Evolutionary conservation across 2,888 invertebrate genomes (phyloP).

Genomic region (Bombyx huttoni): DNA sequence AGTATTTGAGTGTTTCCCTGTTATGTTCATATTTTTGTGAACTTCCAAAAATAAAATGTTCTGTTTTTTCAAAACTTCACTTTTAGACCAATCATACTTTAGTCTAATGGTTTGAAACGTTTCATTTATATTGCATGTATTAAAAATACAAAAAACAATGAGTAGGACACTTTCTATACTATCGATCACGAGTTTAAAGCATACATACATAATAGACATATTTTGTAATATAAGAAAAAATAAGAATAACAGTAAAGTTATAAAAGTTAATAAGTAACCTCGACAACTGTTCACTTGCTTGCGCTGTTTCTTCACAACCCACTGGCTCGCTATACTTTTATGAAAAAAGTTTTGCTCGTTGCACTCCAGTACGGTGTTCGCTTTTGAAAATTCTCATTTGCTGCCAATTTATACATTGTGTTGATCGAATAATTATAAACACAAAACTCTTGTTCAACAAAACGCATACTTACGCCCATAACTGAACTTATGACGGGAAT

Average conservation of each 20-base stretch:
- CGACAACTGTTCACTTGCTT: conserved; percentile 52
- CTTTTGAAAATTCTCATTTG: conserved; percentile 33
- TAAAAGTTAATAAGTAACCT: conserved; percentile 60
- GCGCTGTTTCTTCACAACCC: conserved; percentile 44
- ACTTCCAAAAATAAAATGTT: no score
- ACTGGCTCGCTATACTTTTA: conserved; percentile 57
- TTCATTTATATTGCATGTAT: no score
- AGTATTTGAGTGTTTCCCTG: not conserved
- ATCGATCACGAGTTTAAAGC: no score
- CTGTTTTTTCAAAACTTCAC: no score
- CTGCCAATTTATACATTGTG: conserved; percentile 18
- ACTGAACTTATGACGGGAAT: no score
- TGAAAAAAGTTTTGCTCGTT: conserved; percentile 62
- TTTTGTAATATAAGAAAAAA: not conserved
- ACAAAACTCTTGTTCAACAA: not conserved
- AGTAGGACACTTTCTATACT: no score
- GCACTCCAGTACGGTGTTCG: conserved; percentile 38
- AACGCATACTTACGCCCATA: no score
- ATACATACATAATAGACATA: not conserved
- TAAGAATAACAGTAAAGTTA: conserved; percentile 35
- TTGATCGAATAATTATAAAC: not conserved
- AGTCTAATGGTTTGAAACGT: no score
- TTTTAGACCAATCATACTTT: no score
- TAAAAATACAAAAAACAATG: no score
- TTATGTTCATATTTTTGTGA: not conserved